Base-by-base conservation (phyloP, 2,888 invertebrate genomes). In the Scrobipalpa costella region DNA sequence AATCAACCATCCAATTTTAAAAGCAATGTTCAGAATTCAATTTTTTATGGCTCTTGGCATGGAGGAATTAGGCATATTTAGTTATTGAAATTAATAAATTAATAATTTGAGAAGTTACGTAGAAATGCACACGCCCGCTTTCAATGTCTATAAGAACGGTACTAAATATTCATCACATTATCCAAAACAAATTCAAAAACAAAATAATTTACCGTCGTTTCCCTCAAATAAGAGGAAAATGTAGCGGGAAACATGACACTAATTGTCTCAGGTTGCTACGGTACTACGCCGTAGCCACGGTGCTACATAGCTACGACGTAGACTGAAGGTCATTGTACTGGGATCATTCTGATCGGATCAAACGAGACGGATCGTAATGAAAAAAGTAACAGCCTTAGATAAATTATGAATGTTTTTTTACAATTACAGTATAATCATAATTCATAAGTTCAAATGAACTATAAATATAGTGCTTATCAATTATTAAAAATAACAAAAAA, bases 251-350 rank as follows among this genome's bases (percentile, higher is more conserved):
- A 74, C 77, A 76, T 80, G 80, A 78, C 76, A 78, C 76, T 81
- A 84, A 82, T 82, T 83, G 80, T 83, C 83, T 82, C 81, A 74
- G 71, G 68, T 69, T 69, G 73, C 79, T 81, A 83, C 81, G 40
- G 49, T 49, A 19, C 17, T 17, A 13, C 19, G 21, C 21, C 9
- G 50, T 19, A 19, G 19, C 55, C 33, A 7, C 15, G 55, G 66
- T 59, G 44, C 59, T 40, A 38, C 59, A 27, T 72, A 74, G 75
- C 78, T 82, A 83, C 81, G 58, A 72, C 76, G 75, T 59, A 44
- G 61, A 50, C 44, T 27, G 36, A 57, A 57, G 57, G 57, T 57
- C 38, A 17, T 38, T 57, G 36, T 38, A 38, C 57, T 27, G 57
- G 57, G n/a, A 36, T 17, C 6, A 55, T 55, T 55, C 52, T n/a